Conservation (phyloP, 2,888 invertebrate genomes). For the Glomeris marginata region DNA sequence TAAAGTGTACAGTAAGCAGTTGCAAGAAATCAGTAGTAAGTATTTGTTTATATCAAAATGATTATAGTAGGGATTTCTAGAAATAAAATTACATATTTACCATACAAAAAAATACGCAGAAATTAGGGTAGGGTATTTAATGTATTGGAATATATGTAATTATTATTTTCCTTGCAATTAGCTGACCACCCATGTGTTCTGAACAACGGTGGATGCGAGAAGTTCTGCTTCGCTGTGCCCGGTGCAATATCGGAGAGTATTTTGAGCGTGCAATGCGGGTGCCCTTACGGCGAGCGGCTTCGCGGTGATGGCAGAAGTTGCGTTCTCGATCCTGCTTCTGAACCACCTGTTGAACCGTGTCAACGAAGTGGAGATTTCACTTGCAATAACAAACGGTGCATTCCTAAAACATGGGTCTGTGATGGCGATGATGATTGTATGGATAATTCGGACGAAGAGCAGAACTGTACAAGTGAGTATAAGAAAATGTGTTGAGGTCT, state of each 20-base stretch:
- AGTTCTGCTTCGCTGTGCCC: constrained; percentile 86
- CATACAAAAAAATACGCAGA: no score
- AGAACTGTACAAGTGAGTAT: constrained; percentile 68
- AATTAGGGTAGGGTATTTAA: no score
- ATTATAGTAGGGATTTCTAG: no score
- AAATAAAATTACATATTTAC: no score
- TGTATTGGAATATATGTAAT: no score
- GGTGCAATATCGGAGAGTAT: constrained; percentile 32
- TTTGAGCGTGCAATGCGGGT: constrained; percentile 61
- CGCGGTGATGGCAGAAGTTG: constrained; percentile 48
- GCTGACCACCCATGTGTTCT: constrained; percentile 62
- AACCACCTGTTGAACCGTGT: constrained; percentile 75
- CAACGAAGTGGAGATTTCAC: constrained; percentile 87
- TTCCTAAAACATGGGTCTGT: constrained; percentile 88
- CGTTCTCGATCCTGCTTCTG: constrained; percentile 61
- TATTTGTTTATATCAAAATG: no score
- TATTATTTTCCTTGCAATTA: constrained; percentile 2
- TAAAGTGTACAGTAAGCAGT: constrained; percentile 39
- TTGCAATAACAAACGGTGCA: constrained; percentile 79
- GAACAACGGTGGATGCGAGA: constrained; percentile 81
- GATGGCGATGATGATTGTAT: constrained; percentile 93
- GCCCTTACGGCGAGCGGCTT: constrained; percentile 81
- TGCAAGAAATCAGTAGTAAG: constrained; percentile 21
- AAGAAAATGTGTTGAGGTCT: not conserved
- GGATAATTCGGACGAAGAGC: constrained; percentile 88